Evolutionary conservation across 2,113 vertebrate species (phyloP).

Genomic region (Lota lota): DNA sequence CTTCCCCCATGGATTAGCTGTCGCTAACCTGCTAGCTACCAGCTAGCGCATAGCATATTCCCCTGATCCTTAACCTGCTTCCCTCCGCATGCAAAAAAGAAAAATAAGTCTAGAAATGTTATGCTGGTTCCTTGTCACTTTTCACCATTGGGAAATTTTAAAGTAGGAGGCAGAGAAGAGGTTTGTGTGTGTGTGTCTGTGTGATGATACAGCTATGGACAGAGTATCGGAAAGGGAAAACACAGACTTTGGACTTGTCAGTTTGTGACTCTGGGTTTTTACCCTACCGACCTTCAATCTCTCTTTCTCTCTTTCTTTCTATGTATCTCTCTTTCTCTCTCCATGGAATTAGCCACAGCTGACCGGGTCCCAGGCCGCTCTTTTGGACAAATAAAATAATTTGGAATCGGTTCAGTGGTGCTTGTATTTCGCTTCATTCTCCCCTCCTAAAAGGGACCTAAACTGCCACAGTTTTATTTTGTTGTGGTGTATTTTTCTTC

Average conservation of each 20-base stretch:
- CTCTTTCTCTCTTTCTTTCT: too few species aligned
- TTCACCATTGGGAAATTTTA: too few species aligned
- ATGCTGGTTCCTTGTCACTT: too few species aligned
- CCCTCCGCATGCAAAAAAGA: constrained; percentile 5
- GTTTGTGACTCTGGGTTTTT: constrained; percentile 58
- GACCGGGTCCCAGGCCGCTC: background rate
- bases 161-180: too few species aligned
- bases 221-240: constrained; percentile 16
- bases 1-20: constrained; percentile 23
- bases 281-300: constrained; percentile 25
- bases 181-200: background rate
- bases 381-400: constrained; percentile 13
- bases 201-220: constrained; percentile 17
- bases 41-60: constrained; percentile 18
- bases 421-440: constrained; percentile 28
- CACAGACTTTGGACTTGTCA: constrained; percentile 40
- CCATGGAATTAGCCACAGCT: constrained; percentile 17
- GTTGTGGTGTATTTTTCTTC: too few species aligned
- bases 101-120: background rate
- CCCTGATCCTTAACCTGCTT: constrained; percentile 24
- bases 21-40: constrained; percentile 27
- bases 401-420: constrained; percentile 12
- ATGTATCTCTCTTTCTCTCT: background rate
- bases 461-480: background rate
- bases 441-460: constrained; percentile 10